phyloP scores from a whole-genome alignment of 2,888 invertebrate genomes.

The Plagodis pulveraria region DNA sequence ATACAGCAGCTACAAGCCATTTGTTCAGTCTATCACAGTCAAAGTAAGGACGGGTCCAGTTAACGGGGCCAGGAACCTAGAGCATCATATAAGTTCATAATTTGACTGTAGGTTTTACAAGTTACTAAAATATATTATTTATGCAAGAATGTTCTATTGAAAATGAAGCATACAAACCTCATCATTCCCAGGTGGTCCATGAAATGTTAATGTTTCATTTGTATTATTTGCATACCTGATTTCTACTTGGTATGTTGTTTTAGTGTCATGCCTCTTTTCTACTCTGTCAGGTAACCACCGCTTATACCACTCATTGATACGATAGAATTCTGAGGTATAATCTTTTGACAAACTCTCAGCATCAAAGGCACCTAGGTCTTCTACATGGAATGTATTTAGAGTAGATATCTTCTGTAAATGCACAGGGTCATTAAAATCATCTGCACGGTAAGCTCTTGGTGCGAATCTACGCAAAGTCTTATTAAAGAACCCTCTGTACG shows the following conservation, averaged over 20 bases:
- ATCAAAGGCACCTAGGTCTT: constrained; percentile 94
- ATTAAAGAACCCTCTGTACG: constrained; percentile 97
- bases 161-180: constrained; percentile 80
- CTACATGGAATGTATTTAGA: constrained; percentile 94
- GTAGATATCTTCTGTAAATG: constrained; percentile 97
- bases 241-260: constrained; percentile 97
- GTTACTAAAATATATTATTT: neutral
- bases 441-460: constrained; percentile 94
- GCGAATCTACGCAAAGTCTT: constrained; percentile 97
- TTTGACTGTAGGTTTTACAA: constrained; percentile 3
- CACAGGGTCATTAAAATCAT: constrained; percentile 98
- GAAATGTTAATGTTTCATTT: constrained; percentile 98
- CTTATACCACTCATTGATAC: constrained; percentile 97
- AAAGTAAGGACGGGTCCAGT: constrained; percentile 97
- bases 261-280: constrained; percentile 93
- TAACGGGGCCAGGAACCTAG: constrained; percentile 93
- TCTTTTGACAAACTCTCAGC: constrained; percentile 92
- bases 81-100: neutral
- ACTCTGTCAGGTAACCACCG: constrained; percentile 96
- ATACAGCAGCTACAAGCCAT: constrained; percentile 97
- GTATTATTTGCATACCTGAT: constrained; percentile 97
- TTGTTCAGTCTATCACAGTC: constrained; percentile 98
- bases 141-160: constrained; percentile 4
- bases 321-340: constrained; percentile 95
- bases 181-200: constrained; percentile 96